These are phyloP conservation scores for Epizoanthus scotinus DNA, from an alignment of 92 coral and sea anemone species.

Conservation along the genomic window DNA sequence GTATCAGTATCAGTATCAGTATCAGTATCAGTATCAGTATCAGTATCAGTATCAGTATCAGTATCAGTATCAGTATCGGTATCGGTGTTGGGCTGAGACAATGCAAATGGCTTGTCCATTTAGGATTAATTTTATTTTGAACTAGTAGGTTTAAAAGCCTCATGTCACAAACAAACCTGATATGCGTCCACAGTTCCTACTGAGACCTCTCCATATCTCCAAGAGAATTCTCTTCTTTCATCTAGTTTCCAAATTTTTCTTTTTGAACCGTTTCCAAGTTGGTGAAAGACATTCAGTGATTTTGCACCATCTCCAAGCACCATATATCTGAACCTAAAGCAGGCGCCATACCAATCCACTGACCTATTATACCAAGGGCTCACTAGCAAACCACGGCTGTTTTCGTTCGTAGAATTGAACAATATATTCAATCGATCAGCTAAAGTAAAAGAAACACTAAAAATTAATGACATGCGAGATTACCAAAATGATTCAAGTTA, in stretches of 20 bases:
- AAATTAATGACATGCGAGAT: background rate
- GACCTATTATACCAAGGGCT: conserved; percentile 56
- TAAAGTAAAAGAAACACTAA: background rate
- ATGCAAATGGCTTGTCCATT: no score
- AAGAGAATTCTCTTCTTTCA: conserved; percentile 4
- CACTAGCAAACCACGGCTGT: conserved; percentile 10
- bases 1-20: no score
- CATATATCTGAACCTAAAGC: conserved; percentile 59
- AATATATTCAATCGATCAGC: conserved; percentile 13
- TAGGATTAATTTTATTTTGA: background rate
- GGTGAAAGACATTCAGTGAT: conserved; percentile 46
- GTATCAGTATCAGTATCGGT: no score
- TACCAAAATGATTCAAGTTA: no score
- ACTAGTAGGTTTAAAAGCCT: no score
- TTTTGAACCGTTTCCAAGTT: conserved; percentile 29
- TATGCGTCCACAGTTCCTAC: conserved; percentile 44
- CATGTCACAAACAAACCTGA: conserved; percentile 33
- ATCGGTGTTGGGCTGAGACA: no score
- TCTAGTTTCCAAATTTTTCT: conserved; percentile 58
- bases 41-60: no score
- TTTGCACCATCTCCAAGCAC: conserved; percentile 51
- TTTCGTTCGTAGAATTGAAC: conserved; percentile 1
- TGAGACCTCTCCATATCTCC: conserved; percentile 63
- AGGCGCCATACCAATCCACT: conserved; percentile 51
- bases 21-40: no score